A percentile compares a stretch with the other conserved stretches of the same genome.
phyloP scores from a whole-genome alignment of 2,888 invertebrate species.

The Cremastobaeus sp. region DNA sequence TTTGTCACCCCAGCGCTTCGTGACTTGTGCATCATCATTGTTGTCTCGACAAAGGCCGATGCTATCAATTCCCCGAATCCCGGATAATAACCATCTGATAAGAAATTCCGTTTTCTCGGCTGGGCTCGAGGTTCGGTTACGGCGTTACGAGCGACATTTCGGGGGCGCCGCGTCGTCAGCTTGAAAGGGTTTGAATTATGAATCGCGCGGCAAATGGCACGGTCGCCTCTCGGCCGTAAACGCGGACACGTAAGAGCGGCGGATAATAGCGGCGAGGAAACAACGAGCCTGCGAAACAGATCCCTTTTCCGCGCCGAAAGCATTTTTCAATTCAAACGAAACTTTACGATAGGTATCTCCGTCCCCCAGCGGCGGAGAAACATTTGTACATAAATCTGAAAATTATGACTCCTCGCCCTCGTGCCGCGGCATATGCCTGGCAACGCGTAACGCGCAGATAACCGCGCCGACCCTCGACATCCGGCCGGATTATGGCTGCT shows the following conservation, averaged over 20 bases:
- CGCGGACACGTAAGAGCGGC: slow-evolving; percentile 54
- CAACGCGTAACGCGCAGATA: slow-evolving; percentile 77
- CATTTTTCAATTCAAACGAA: slow-evolving; percentile 77
- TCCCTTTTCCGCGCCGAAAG: slow-evolving; percentile 62
- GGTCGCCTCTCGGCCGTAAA: slow-evolving; percentile 45
- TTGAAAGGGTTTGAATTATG: slow-evolving; percentile 76
- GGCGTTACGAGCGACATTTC: slow-evolving; percentile 17
- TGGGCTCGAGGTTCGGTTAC: not conserved
- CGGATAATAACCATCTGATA: slow-evolving; percentile 34
- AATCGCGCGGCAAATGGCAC: slow-evolving; percentile 67
- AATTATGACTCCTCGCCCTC: slow-evolving; percentile 72
- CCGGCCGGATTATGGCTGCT: slow-evolving; percentile 16
- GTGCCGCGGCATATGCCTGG: slow-evolving; percentile 71
- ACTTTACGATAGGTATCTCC: slow-evolving; percentile 76
- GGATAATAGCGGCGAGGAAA: slow-evolving; percentile 35
- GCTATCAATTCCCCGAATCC: slow-evolving; percentile 26
- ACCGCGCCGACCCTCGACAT: slow-evolving; percentile 56
- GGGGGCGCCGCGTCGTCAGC: slow-evolving; percentile 58
- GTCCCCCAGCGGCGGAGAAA: slow-evolving; percentile 57
- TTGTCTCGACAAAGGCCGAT: slow-evolving; percentile 18
- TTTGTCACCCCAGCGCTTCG: not conserved
- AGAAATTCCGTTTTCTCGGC: slow-evolving; percentile 23
- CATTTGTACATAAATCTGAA: slow-evolving; percentile 77
- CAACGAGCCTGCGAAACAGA: slow-evolving; percentile 43
- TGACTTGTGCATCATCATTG: slow-evolving; percentile 16